Evolutionary conservation across 2,888 invertebrate species (phyloP).

Genomic region (Meganola albula): DNA sequence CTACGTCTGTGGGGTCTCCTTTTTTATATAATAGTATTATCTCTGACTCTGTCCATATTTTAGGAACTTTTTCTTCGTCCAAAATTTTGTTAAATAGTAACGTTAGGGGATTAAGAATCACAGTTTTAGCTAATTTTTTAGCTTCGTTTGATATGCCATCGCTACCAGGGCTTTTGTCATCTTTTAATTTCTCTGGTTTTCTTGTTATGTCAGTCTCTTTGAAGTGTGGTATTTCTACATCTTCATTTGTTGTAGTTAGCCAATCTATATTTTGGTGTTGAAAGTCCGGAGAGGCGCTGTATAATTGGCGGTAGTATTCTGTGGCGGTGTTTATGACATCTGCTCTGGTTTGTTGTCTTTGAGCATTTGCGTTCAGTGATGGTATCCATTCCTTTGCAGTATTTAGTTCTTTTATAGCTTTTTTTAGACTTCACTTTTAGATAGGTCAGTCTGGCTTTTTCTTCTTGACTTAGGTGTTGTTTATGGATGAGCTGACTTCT

Average conservation of each 20-base stretch:
- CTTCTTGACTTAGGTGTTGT: too few relatives aligned
- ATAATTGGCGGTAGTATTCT: constrained; percentile 13
- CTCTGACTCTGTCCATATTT: constrained; percentile 17
- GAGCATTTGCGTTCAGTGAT: background rate
- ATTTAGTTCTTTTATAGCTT: constrained; percentile 1
- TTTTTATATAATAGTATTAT: constrained; percentile 24
- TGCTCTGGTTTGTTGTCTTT: background rate
- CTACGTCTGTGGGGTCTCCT: constrained; percentile 20
- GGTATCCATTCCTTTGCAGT: background rate
- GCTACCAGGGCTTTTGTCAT: constrained; percentile 18
- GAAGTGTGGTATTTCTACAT: constrained; percentile 1
- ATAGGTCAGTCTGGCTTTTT: too few relatives aligned
- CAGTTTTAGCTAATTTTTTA: constrained; percentile 13
- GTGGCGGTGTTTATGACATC: constrained; percentile 17
- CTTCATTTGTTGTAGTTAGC: background rate
- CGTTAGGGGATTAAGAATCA: constrained; percentile 13
- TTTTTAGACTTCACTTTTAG: too few relatives aligned
- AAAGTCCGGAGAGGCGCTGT: constrained; percentile 1
- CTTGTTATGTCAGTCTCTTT: constrained; percentile 10
- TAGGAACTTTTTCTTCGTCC: constrained; percentile 13
- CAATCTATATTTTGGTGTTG: background rate
- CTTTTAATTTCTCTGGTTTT: constrained; percentile 15
- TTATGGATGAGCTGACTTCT: too few relatives aligned
- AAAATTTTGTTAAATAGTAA: constrained; percentile 18
- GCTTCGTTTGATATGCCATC: constrained; percentile 21